Evolutionary conservation across 1,140 invertebrate genomes (phyloP), one percentile per base, ranked within the genome.

Genomic region (Nasonia giraulti): DNA sequence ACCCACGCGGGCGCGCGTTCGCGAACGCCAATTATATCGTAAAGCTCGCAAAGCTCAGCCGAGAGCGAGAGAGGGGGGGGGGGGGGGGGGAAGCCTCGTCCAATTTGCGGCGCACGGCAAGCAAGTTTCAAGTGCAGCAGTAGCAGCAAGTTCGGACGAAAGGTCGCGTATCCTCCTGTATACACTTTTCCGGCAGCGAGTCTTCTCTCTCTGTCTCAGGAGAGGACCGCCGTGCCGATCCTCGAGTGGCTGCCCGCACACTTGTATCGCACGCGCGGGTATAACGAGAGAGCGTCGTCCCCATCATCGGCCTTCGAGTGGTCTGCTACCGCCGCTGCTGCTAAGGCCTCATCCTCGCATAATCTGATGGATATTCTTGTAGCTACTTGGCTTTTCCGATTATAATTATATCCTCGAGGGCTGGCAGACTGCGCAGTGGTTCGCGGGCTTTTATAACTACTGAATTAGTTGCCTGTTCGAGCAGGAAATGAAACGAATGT

Each of bases 11-110:
- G 17, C 1, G 81, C 40, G 27, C 40, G 27, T 33, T 44, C 27
- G 33, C 73, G 79, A 20, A 85, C 44, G 73, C 84, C 84, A 81
- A 81, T 85, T 85, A 81, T 47, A 68, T 75, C 33, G 62, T 47
- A 69, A n/a, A 55, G 47, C 23, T 84, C 2, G 66, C 73, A 33
- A 44, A 71, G n/a, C 11, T 69, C 55, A 27, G 75, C 17, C 62
- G 62, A 3, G 12, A 5, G 17, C 27, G 5, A n/a, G 62, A 3
- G 12, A 5, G 8, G 31, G 5, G 1, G 73, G 10, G 27, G 0
- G 27, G 27, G 27, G 27, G 50, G 17, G n/a, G 44, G 33, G 4
- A 8, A 27, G 71, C 31, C 40, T 68, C 78, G 31, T 84, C 79
- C 84, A 85, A 85, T 85, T 85, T 85, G 78, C 40, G 37, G 50